Evolutionary conservation across 2,797 vertebrate species (phyloP), one percentile per base, ranked within the genome.

Genomic region (Anguilla megastoma): DNA sequence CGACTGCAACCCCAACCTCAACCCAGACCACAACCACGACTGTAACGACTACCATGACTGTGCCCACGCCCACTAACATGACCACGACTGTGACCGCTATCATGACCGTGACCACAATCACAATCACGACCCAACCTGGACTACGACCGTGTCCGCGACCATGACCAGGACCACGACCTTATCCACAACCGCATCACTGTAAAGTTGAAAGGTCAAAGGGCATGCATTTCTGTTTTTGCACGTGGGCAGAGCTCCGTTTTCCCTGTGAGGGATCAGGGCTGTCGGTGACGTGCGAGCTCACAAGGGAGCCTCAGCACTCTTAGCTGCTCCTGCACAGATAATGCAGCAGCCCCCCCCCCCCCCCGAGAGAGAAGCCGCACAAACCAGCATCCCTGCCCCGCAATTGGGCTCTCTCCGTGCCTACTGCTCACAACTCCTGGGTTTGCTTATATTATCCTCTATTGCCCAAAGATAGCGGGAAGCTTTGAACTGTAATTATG

Each of bases 401-500:
- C 21, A 9, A 2, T 27, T 85, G 36, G 27, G 12, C 58, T 63
- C 58, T 33, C 16, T n/a, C 54, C 36, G 18, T 27, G n/a, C 41
- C 84, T 16, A 30, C 52, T 16, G n/a, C 84, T 56, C 58, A n/a
- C 21, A 41, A 63, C 84, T 85, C 54, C 8, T 36, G 16, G 56
- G 12, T n/a, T 33, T 48, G 83, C 18, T 12, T 52, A 12, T 21
- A 45, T 85, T 85, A 85, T 85, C 54, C 45, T 66, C 30, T 27
- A 41, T 85, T 63, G 84, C 84, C 56, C 84, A 66, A 45, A 85
- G 84, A 85, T 41, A 66, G 27, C 84, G 36, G 54, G 21, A 36
- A 33, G 58, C 84, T 85, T 66, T 63, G 84, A 63, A 66, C 84
- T 63, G 16, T 85, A 85, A 85, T 85, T 66, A 85, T 85, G 56